Conservation (phyloP, 2,113 vertebrate species). For the Hyperoodon ampullatus region DNA sequence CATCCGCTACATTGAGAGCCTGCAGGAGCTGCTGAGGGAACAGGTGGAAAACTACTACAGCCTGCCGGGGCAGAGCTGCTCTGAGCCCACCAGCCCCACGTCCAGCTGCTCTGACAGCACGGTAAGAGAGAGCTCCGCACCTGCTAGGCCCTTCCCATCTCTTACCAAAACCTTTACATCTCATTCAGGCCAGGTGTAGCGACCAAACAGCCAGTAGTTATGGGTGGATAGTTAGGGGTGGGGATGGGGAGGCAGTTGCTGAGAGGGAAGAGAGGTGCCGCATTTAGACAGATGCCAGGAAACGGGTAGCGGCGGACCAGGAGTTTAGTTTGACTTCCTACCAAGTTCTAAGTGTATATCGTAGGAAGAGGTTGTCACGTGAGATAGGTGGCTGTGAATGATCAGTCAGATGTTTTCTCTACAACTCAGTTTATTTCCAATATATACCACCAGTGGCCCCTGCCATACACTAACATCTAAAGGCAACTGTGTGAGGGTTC, state of each 20-base stretch:
- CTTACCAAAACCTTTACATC: neutral
- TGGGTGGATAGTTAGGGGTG: neutral
- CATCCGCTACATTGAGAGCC: slow-evolving; percentile 97
- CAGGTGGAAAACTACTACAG: slow-evolving; percentile 95
- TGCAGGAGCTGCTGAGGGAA: slow-evolving; percentile 95
- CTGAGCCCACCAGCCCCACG: slow-evolving; percentile 93
- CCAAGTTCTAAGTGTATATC: neutral
- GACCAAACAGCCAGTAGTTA: neutral
- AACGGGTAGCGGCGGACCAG: neutral
- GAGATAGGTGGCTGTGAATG: neutral
- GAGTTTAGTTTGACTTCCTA: neutral
- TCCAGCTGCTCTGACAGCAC: slow-evolving; percentile 96
- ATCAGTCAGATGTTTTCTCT: neutral
- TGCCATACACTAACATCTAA: neutral
- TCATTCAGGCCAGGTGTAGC: neutral
- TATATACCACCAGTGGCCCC: neutral
- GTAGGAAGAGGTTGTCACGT: too few species aligned
- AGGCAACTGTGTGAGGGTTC: neutral
- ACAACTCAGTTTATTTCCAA: slow-evolving; percentile 4
- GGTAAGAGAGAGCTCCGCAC: slow-evolving; percentile 86
- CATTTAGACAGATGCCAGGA: neutral
- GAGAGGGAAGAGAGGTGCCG: neutral
- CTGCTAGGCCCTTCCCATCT: neutral
- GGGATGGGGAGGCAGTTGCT: neutral
- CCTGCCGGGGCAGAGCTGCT: slow-evolving; percentile 90